Base-by-base conservation (phyloP, 2,797 vertebrate genomes). In the Furcifer pardalis region DNA sequence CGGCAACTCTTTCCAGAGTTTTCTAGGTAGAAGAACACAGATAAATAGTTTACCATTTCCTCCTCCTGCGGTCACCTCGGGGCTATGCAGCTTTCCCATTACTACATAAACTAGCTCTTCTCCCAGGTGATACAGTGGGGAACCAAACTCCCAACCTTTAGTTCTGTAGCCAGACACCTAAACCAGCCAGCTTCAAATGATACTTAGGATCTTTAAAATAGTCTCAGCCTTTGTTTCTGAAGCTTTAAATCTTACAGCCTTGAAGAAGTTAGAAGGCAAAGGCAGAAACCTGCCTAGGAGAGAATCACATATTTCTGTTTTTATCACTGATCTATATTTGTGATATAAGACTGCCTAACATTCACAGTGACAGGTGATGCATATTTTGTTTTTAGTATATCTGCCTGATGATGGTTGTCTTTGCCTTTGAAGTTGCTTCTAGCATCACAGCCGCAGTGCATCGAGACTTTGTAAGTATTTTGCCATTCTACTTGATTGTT, bases 351-450 rank as follows among this genome's bases (percentile, higher is more conserved):
- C 1, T 60, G 9, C 59, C 8, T 5, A 60, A 74, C 12, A 7
- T 73, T 62, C 44, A 74, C n/a, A 62, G 13, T 84, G 44, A 46
- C 74, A 77, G 65, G 13, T 49, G 72, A 71, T 30, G 69, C 56
- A 21, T 49, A 40, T 60, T 86, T 21, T 21, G 89, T 74, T 77
- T 87, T 88, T 66, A 97, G 97, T 97, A 97, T 87, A 93, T 97
- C 81, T 92, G 97, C 87, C 88, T 97, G 90, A 97, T 97, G 97
- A 91, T 97, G 77, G 93, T 97, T 77, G 95, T 96, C 7, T 97
- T 94, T 5, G 93, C 93, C 32, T 97, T 97, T 91, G 96, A 97
- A 95, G 95, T 96, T 89, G 97, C 97, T 12, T 97, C 97, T 72
- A 95, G 96, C 76, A 97, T 97, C 90, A 96, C 96, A 0, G 96